These are phyloP conservation scores for Otocyon megalotis DNA, from an alignment of 2,113 vertebrate species.

Conservation along the genomic window DNA sequence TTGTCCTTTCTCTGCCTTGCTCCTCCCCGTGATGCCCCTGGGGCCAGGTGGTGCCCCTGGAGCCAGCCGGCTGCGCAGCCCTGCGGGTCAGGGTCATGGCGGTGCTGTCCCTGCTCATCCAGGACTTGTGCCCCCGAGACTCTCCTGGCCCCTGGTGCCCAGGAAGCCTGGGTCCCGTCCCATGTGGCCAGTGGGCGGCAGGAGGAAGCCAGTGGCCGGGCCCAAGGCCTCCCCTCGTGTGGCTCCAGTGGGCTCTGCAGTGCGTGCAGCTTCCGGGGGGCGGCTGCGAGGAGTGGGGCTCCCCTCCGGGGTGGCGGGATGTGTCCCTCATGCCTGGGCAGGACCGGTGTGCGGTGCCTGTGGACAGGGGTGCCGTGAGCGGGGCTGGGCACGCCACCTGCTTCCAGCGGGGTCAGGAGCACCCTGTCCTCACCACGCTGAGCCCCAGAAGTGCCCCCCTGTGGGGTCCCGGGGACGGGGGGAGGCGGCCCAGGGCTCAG, in stretches of 20 bases:
- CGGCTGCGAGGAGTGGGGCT: neutral
- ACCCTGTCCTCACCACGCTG: too few relatives aligned
- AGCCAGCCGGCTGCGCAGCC: neutral
- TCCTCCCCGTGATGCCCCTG: neutral
- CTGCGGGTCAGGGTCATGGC: neutral
- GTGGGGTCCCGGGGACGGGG: too few relatives aligned
- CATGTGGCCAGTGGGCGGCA: rapidly evolving
- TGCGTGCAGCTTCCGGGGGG: neutral
- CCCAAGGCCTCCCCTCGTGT: neutral
- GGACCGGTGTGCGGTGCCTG: neutral
- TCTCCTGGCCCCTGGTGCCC: neutral
- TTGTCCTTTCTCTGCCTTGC: neutral
- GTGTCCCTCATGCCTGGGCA: neutral
- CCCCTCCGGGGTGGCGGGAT: neutral
- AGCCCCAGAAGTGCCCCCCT: too few relatives aligned
- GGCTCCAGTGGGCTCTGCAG: neutral
- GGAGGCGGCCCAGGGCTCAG: too few relatives aligned
- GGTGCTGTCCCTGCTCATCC: neutral
- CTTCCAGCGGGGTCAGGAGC: too few relatives aligned
- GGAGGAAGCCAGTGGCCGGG: neutral
- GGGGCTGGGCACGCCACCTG: too few relatives aligned
- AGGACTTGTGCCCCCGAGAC: neutral
- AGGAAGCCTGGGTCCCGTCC: neutral
- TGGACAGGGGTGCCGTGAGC: neutral
- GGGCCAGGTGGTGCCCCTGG: neutral